A percentile compares a stretch with the other conserved stretches of the same genome.
Evolutionary conservation across 2,797 vertebrate species (phyloP).

Genomic region (Catamblyrhynchus diadema): DNA sequence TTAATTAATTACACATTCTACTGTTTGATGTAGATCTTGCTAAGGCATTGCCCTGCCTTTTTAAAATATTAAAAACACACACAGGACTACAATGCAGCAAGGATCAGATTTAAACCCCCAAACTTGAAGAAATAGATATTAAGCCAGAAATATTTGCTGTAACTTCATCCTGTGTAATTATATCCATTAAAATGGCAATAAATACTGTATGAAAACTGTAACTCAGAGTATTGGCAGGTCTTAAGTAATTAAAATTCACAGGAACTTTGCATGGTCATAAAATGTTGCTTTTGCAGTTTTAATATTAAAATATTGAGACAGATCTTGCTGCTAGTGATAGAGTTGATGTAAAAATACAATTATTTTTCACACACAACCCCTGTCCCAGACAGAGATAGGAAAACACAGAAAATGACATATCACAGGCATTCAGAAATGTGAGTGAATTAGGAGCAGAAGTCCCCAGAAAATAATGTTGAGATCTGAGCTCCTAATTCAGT

Average conservation of each 20-base stretch:
- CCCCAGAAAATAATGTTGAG: not conserved
- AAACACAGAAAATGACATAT: not conserved
- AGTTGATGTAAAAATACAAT: not conserved
- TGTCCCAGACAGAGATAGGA: not conserved
- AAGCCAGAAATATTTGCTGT: not conserved
- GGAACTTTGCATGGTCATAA: not conserved
- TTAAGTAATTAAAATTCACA: not conserved
- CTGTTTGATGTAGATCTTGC: not conserved
- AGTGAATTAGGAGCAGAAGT: not conserved
- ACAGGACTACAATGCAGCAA: not conserved
- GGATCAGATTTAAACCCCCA: not conserved
- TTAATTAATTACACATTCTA: not conserved
- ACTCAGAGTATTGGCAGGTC: not conserved
- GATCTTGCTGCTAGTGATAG: not conserved
- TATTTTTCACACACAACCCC: not conserved
- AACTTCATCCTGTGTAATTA: not conserved
- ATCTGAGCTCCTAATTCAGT: not conserved
- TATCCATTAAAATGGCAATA: not conserved
- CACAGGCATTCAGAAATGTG: not conserved
- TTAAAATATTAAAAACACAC: not conserved
- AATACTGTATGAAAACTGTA: not conserved
- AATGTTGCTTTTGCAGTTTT: not conserved
- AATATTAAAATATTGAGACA: not conserved
- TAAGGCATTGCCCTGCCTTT: not conserved
- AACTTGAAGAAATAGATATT: rapidly evolving